Conservation (phyloP, 2,113 vertebrate genomes). For the Charadrius vociferus region DNA sequence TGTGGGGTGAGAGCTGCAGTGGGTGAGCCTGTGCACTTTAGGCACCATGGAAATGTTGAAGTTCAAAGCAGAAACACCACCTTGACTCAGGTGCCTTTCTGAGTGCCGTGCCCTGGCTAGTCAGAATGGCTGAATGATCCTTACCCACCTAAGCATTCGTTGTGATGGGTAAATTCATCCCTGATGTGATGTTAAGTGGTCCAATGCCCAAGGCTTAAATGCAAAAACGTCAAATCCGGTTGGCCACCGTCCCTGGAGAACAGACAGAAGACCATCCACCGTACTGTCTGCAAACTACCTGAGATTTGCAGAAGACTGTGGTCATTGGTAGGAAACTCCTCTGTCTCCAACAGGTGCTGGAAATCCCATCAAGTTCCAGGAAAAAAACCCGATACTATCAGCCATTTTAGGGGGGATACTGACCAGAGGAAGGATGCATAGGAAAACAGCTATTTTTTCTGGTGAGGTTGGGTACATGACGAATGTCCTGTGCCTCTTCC, state of each 20-base stretch:
- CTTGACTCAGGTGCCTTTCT: not conserved
- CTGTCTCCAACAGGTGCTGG: not conserved
- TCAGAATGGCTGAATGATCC: not conserved
- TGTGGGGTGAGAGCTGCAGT: not conserved
- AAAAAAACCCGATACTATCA: not conserved
- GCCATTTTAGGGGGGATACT: not conserved
- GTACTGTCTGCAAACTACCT: not conserved
- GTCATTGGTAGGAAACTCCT: not conserved
- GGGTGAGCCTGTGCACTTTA: not conserved
- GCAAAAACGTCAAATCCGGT: not conserved
- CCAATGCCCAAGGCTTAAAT: not conserved
- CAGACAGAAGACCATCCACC: not conserved
- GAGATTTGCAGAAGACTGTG: not conserved
- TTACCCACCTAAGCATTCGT: not conserved
- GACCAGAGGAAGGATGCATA: not conserved
- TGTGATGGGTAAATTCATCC: accelerated
- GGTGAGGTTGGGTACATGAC: not conserved
- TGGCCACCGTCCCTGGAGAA: not conserved
- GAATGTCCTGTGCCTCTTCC: not conserved
- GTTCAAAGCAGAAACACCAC: not conserved
- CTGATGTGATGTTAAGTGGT: not conserved
- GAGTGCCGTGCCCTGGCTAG: accelerated
- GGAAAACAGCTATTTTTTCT: not conserved
- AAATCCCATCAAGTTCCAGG: not conserved
- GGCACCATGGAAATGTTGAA: not conserved